phyloP scores from a whole-genome alignment of 2,888 invertebrate genomes.

The Anthrax anthrax region DNA sequence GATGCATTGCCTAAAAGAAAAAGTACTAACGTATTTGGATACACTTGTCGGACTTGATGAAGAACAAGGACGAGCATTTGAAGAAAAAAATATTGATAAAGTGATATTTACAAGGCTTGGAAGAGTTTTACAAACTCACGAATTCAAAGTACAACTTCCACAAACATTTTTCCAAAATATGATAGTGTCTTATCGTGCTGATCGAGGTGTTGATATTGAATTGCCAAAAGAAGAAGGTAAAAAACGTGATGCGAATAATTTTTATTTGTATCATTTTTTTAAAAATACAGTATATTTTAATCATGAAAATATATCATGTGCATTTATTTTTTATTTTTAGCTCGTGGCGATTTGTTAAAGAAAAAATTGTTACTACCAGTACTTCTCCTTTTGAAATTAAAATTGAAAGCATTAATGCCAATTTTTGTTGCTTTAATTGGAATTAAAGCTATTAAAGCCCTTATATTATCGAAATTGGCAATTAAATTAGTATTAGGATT shows the following conservation, averaged over 20 bases:
- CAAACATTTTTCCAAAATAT: conserved; percentile 54
- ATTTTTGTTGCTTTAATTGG: conserved; percentile 65
- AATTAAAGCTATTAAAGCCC: conserved; percentile 68
- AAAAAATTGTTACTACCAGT: conserved; percentile 71
- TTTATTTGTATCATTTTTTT: not conserved
- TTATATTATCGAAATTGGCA: conserved; percentile 71
- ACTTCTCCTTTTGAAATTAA: conserved; percentile 63
- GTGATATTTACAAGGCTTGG: conserved; percentile 59
- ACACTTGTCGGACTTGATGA: conserved; percentile 47
- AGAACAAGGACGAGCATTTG: conserved; percentile 45
- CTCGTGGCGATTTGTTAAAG: conserved; percentile 65
- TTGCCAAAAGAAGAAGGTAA: conserved; percentile 37
- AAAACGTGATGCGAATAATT: not conserved
- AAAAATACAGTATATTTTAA: not conserved
- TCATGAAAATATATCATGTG: too few species aligned
- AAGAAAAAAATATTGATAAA: conserved; percentile 52
- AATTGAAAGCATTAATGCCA: conserved; percentile 72
- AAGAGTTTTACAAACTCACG: conserved; percentile 56
- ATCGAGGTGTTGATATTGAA: conserved; percentile 49
- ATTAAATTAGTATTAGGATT: conserved; percentile 69
- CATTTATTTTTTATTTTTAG: conserved; percentile 28
- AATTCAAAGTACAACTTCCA: conserved; percentile 58
- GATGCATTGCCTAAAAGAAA: conserved; percentile 61
- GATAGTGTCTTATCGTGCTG: conserved; percentile 50
- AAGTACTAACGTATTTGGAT: conserved; percentile 63